phyloP scores from a whole-genome alignment of 2,888 invertebrate genomes.

The Glaucopsyche alexis region DNA sequence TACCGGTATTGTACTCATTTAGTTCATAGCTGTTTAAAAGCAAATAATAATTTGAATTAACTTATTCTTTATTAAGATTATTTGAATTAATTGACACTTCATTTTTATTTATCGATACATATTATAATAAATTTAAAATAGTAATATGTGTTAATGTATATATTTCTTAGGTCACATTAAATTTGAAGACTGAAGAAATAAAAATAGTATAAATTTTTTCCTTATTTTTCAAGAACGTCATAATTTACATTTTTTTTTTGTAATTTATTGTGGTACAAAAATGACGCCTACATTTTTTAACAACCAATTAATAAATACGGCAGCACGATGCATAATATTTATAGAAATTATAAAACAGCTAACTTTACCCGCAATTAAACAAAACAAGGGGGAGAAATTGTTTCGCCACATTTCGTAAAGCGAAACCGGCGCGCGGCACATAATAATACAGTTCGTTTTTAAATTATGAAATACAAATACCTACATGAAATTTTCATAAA shows the following conservation, averaged over 20 bases:
- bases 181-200: no score
- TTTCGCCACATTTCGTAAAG: conserved; percentile 24
- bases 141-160: no score
- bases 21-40: no score
- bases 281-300: not conserved
- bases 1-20: no score
- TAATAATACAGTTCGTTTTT: conserved; percentile 38
- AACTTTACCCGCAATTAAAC: conserved; percentile 26
- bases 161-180: no score
- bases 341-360: conserved; percentile 21
- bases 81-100: no score
- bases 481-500: conserved; percentile 65
- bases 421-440: conserved; percentile 6
- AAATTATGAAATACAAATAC: conserved; percentile 55
- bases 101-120: no score
- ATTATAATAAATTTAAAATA: no score
- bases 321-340: conserved; percentile 24
- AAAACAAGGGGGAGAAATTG: conserved; percentile 27
- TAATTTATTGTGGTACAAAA: no score
- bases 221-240: not conserved
- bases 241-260: not conserved
- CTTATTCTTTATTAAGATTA: no score
- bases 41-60: no score
- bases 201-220: no score
- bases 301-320: conserved; percentile 2